Conservation (phyloP, 2,113 vertebrate genomes). For the Eonycteris spelaea region DNA sequence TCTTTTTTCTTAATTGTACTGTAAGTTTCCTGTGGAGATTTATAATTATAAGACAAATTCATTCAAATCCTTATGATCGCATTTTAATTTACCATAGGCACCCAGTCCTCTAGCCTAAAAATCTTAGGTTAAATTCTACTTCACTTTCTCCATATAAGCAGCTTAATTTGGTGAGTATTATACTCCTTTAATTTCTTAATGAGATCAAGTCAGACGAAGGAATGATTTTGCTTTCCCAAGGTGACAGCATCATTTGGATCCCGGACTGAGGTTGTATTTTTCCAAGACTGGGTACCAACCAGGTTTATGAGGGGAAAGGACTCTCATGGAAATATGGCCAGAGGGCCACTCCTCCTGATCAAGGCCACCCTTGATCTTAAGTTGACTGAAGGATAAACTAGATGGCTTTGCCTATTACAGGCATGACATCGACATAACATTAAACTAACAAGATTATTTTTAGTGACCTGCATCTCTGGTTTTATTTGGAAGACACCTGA, state of each 20-base stretch:
- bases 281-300: not conserved
- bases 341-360: not conserved
- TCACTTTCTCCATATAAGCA: not conserved
- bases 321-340: not conserved
- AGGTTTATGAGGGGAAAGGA: not conserved
- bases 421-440: not conserved
- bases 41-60: not conserved
- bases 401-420: not conserved
- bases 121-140: not conserved
- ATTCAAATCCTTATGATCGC: not conserved
- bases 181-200: not conserved
- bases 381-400: not conserved
- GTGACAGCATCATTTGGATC: not conserved
- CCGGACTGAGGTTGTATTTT: not conserved
- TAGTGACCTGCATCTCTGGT: conserved; percentile 30
- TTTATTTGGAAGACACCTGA: conserved; percentile 57
- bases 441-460: conserved; percentile 40
- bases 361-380: not conserved
- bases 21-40: not conserved
- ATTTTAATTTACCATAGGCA: not conserved
- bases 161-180: not conserved
- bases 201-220: not conserved
- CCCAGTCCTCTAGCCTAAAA: not conserved
- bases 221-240: not conserved
- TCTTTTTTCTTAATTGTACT: not conserved